Evolutionary conservation across 2,888 invertebrate genomes (phyloP).

Genomic region (Pyrrhosoma nymphula): DNA sequence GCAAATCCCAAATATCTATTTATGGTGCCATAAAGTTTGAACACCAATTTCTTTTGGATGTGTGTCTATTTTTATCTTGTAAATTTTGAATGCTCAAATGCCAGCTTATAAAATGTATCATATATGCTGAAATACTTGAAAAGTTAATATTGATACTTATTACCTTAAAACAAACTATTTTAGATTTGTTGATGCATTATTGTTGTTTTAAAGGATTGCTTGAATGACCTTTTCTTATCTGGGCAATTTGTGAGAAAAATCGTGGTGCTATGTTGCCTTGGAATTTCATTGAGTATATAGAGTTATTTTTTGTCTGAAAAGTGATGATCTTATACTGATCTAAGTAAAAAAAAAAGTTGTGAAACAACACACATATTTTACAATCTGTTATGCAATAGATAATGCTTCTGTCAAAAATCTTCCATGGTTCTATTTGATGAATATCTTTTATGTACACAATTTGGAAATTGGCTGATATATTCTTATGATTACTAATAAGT

Average conservation of each 20-base stretch:
- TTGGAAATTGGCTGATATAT: neutral
- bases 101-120: slow-evolving; percentile 40
- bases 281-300: slow-evolving; percentile 19
- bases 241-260: slow-evolving; percentile 46
- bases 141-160: slow-evolving; percentile 45
- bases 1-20: slow-evolving; percentile 13
- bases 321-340: neutral
- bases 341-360: neutral
- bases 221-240: slow-evolving; percentile 47
- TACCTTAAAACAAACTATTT: slow-evolving; percentile 22
- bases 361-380: slow-evolving; percentile 28
- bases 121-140: slow-evolving; percentile 42
- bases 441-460: neutral
- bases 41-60: slow-evolving; percentile 49
- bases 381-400: slow-evolving; percentile 56
- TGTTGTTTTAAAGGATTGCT: neutral
- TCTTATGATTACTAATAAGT: neutral
- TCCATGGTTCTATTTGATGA: neutral
- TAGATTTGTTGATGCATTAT: slow-evolving; percentile 37
- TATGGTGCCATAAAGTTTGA: slow-evolving; percentile 28
- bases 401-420: slow-evolving; percentile 47
- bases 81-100: slow-evolving; percentile 57
- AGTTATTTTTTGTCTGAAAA: slow-evolving; percentile 49
- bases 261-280: slow-evolving; percentile 63
- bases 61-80: slow-evolving; percentile 37